Conservation (phyloP, 2,113 vertebrate genomes). For the Regulus satrapa region DNA sequence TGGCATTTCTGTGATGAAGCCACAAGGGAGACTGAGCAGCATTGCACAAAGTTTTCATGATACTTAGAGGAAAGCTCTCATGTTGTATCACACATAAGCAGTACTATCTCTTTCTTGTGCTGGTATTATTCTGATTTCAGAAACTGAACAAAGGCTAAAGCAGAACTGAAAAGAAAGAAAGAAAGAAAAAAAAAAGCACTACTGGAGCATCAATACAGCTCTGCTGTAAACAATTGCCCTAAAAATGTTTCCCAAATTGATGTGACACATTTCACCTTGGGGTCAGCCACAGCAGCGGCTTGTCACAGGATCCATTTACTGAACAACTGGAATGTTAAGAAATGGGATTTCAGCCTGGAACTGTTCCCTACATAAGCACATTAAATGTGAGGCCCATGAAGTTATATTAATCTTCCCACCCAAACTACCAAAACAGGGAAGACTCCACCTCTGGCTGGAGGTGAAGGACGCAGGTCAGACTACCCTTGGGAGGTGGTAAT, state of each 20-base stretch:
- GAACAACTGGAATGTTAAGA: background rate
- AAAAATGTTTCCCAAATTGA: background rate
- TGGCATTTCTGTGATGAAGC: background rate
- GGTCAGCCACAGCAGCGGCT: background rate
- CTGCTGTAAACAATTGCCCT: background rate
- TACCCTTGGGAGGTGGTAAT: background rate
- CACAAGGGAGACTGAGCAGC: background rate
- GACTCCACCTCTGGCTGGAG: background rate
- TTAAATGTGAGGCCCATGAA: background rate
- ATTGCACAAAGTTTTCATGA: background rate
- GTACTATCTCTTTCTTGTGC: background rate
- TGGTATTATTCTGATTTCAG: background rate
- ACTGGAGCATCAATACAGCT: background rate
- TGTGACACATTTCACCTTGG: background rate
- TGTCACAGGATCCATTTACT: background rate
- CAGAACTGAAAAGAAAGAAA: background rate
- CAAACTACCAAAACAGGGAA: background rate
- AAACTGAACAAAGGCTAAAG: background rate
- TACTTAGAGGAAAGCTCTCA: background rate
- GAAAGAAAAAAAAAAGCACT: too few relatives aligned
- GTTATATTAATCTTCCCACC: background rate
- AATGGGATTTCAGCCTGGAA: background rate
- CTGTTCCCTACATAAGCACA: background rate
- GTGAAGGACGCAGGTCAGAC: background rate
- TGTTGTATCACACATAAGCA: rapidly evolving